Evolutionary conservation across 1,140 invertebrate species (phyloP).

Genomic region (Portunus trituberculatus): DNA sequence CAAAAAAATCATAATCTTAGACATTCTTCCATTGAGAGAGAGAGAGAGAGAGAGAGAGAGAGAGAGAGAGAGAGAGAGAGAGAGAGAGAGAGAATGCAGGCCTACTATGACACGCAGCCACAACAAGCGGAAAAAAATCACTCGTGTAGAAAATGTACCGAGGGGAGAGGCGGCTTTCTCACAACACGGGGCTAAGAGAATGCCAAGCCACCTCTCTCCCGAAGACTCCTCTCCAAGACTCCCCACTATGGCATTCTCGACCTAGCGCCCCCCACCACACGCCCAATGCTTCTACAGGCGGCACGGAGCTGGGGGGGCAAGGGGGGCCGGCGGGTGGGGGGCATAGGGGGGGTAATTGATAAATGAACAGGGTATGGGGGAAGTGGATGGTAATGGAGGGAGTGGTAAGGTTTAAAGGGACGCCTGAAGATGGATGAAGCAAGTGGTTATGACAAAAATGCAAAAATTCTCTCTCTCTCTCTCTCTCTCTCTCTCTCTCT

Average conservation of each 20-base stretch:
- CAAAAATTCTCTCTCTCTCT: constrained; percentile 54
- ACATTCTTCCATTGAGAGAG: constrained; percentile 34
- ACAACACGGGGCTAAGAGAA: not conserved
- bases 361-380: constrained; percentile 49
- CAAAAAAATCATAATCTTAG: not conserved
- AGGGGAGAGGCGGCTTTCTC: constrained; percentile 11
- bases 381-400: constrained; percentile 45
- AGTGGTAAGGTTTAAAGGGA: constrained; percentile 62
- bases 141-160: constrained; percentile 52
- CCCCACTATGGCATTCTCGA: not conserved
- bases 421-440: constrained; percentile 60
- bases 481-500: not conserved
- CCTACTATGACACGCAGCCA: constrained; percentile 61
- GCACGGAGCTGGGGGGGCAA: not conserved
- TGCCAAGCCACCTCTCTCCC: not conserved
- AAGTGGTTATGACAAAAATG: constrained; percentile 72
- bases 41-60: constrained; percentile 43
- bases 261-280: constrained; percentile 1
- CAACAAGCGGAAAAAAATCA: constrained; percentile 59
- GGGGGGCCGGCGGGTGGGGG: not conserved
- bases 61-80: constrained; percentile 24
- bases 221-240: not conserved
- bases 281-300: not conserved
- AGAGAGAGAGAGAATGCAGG: constrained; percentile 60
- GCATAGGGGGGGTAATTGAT: constrained; percentile 25